Conservation (phyloP, 2,113 vertebrate species). For the Eulemur macaco region DNA sequence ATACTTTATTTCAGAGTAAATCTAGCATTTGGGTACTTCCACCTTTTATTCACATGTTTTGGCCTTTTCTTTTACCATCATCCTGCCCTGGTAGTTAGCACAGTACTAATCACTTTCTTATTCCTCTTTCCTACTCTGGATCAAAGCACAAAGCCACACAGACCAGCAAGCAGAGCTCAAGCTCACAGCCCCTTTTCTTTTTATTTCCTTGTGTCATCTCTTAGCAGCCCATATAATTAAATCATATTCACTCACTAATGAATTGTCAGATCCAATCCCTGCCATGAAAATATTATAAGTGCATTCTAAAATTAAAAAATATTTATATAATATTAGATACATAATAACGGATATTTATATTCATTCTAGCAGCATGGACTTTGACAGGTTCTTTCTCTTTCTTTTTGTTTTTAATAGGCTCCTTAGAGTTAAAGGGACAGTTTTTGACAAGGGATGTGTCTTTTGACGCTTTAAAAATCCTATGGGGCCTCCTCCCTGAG, state of each 20-base stretch:
- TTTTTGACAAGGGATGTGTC: neutral
- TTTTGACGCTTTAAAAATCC: neutral
- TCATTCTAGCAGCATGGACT: neutral
- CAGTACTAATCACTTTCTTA: neutral
- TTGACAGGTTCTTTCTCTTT: neutral
- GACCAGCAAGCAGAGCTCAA: neutral
- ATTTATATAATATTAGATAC: neutral
- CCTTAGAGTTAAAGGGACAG: neutral
- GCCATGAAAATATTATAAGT: neutral
- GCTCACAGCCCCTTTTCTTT: neutral
- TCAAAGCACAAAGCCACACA: neutral
- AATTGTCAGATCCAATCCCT: neutral
- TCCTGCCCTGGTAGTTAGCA: neutral
- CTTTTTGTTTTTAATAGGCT: neutral
- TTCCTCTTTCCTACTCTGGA: neutral
- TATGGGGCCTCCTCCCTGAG: neutral
- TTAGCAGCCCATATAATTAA: neutral
- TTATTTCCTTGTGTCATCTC: neutral
- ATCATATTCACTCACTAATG: neutral
- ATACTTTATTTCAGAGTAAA: neutral
- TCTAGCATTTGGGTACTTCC: neutral
- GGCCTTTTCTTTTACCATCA: neutral
- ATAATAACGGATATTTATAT: neutral
- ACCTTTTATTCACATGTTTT: neutral
- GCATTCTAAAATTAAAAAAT: neutral